These are phyloP conservation scores for Watsonalla cultraria DNA, from an alignment of 2,888 invertebrate genomes.

Conservation along the genomic window DNA sequence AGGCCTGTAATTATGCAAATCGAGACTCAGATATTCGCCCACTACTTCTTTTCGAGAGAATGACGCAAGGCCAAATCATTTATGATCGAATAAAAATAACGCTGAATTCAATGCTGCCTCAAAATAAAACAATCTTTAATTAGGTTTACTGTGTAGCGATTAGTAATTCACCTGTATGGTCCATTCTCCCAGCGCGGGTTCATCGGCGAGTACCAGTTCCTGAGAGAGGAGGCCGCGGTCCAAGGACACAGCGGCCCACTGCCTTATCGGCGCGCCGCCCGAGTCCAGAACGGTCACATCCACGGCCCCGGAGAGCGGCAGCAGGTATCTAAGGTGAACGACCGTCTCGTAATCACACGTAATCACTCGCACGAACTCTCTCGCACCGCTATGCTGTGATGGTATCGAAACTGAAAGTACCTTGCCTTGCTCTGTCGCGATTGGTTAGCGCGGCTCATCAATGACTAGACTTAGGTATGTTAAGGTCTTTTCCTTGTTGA, in stretches of 20 bases:
- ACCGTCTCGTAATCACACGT: slow-evolving; percentile 59
- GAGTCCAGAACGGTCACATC: slow-evolving; percentile 63
- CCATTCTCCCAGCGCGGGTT: slow-evolving; percentile 94
- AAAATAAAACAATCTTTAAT: background rate
- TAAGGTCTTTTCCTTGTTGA: background rate
- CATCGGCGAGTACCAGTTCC: slow-evolving; percentile 87
- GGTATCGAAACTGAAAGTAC: slow-evolving; percentile 69
- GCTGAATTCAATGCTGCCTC: background rate
- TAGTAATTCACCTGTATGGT: slow-evolving; percentile 78
- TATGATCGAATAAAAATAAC: background rate
- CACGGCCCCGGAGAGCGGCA: slow-evolving; percentile 56
- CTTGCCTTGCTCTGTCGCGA: slow-evolving; percentile 22
- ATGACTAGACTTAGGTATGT: slow-evolving; percentile 1
- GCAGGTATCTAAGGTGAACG: slow-evolving; percentile 62
- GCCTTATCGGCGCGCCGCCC: slow-evolving; percentile 87
- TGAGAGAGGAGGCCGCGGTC: slow-evolving; percentile 87
- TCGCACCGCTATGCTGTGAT: slow-evolving; percentile 40
- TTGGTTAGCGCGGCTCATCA: slow-evolving; percentile 16
- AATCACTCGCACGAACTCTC: slow-evolving; percentile 58
- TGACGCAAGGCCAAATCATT: background rate
- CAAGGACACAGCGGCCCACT: slow-evolving; percentile 84
- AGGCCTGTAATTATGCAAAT: background rate
- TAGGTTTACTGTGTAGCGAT: background rate
- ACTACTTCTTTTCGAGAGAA: background rate
- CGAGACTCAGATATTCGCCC: background rate